Evolutionary conservation across 2,113 vertebrate species (phyloP), one percentile per base, ranked within the genome.

Genomic region (Eubucco bourcierii): DNA sequence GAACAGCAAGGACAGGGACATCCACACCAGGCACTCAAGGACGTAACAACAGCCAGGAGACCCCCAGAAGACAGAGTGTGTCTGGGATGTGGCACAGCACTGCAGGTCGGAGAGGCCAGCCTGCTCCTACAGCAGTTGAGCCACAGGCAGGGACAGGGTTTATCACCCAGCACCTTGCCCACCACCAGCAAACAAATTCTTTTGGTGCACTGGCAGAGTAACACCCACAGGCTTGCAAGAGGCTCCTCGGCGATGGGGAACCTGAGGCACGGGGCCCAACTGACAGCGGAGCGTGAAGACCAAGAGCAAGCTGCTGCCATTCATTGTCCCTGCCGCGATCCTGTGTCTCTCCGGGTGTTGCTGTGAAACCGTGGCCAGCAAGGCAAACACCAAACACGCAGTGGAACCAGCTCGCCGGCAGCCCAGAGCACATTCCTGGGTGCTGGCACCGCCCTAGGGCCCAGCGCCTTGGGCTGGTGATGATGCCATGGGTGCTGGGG

Each of bases 351-450:
- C 55, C 5, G 65, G 89, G 76, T 3, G 33, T 56, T 33, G 21
- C 86, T 50, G 39, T 31, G 31, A 89, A 80, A 73, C 83, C 28
- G 11, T 6, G 29, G 82, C 61, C 84, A 39, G 56, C 28, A 61
- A 41, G 34, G 29, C 88, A 92, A 94, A 84, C 47, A 21, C 68
- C 75, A 84, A 72, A 60, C 71, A 88, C 31, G 87, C 84, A 31
- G 96, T 70, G 6, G 79, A 97, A 97, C 96, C 61, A 47, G 96
- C 96, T 95, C 60, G 3, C 68, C 56, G 1, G 65, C 84, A 74
- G 39, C n/a, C n/a, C 65, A 4, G 63, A 14, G n/a, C 47, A 6
- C 92, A 90, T 96, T 94, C 95, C 95, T 70, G 70, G 68, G 77
- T 39, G 80, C 88, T 24, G 83, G 68, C 84, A 79, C 91, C 73